Conservation (phyloP, 2,113 vertebrate species). For the Chaetura pelagica region DNA sequence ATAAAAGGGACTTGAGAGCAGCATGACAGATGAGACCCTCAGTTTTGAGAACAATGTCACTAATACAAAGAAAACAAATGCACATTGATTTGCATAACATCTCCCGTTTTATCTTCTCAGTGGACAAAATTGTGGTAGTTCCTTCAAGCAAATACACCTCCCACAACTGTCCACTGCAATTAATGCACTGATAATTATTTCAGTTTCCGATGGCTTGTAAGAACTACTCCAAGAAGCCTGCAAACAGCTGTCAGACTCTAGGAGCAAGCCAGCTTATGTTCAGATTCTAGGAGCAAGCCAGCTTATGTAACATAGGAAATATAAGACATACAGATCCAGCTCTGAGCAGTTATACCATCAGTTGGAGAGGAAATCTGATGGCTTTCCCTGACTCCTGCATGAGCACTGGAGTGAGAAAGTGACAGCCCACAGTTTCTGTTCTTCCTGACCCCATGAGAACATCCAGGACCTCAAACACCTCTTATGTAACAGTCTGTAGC, state of each 20-base stretch:
- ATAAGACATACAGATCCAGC: neutral
- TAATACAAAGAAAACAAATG: neutral
- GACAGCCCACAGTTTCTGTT: neutral
- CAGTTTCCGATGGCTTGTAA: neutral
- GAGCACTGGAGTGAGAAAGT: neutral
- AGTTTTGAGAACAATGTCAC: neutral
- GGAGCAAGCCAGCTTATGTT: rapidly evolving
- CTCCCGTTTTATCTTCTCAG: neutral
- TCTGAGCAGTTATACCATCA: neutral
- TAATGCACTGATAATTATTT: neutral
- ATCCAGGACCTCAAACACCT: neutral
- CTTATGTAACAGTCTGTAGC: neutral
- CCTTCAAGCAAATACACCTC: neutral
- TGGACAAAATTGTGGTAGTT: neutral
- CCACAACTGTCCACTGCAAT: neutral
- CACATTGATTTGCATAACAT: neutral
- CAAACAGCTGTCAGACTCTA: neutral
- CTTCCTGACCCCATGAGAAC: neutral
- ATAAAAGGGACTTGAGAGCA: neutral
- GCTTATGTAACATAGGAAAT: rapidly evolving
- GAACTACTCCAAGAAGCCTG: neutral
- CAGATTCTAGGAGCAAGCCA: neutral
- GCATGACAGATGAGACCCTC: rapidly evolving
- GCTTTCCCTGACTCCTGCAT: neutral
- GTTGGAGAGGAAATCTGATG: neutral